These are phyloP conservation scores for Myiotriccus ornatus DNA, from an alignment of 2,797 vertebrate species.

Conservation along the genomic window DNA sequence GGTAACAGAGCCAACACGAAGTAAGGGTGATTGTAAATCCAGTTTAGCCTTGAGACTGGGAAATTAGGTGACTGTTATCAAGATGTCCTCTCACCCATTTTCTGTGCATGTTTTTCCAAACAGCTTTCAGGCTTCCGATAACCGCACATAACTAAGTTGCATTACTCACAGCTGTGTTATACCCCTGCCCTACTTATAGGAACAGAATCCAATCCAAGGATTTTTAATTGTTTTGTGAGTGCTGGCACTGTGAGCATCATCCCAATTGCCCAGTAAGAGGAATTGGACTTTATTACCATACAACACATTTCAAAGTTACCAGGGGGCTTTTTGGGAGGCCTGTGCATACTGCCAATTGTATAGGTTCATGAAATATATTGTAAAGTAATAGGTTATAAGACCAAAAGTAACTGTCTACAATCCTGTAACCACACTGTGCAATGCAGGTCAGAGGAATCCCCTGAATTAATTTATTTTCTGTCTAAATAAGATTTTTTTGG, in stretches of 20 bases:
- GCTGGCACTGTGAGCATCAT: background rate
- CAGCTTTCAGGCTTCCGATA: background rate
- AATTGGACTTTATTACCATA: background rate
- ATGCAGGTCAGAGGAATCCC: background rate
- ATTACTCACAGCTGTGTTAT: background rate
- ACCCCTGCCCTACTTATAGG: background rate
- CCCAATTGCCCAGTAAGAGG: background rate
- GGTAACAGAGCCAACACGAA: background rate
- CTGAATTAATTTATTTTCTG: background rate
- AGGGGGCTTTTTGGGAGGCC: background rate
- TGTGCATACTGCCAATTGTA: background rate
- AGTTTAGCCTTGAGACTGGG: background rate
- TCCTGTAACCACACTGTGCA: background rate
- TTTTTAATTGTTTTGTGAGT: background rate
- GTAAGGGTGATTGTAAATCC: background rate
- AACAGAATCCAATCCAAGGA: background rate
- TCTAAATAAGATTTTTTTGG: background rate
- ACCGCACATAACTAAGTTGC: background rate
- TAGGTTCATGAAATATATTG: background rate
- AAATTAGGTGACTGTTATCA: background rate
- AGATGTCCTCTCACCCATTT: background rate
- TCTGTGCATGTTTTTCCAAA: background rate
- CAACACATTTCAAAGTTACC: background rate
- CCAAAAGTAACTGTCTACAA: background rate
- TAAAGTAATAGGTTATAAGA: background rate